Evolutionary conservation across 2,888 invertebrate species (phyloP).

Genomic region (Caenorhabditis sp.): DNA sequence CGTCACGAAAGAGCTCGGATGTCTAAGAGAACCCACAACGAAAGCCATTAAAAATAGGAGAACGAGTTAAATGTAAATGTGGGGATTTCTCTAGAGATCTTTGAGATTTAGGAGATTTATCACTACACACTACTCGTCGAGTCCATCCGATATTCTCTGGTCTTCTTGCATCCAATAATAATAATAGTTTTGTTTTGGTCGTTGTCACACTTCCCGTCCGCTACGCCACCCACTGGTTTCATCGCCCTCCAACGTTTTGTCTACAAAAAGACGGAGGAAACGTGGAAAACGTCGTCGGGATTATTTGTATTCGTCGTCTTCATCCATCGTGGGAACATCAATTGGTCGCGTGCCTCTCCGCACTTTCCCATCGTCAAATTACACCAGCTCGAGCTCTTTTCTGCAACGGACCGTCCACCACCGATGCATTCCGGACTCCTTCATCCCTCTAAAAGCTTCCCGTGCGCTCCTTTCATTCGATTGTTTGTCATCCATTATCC

Average conservation of each 20-base stretch:
- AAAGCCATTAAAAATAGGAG: no score
- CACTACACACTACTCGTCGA: background rate
- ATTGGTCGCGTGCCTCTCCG: constrained; percentile 36
- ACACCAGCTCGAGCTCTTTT: constrained; percentile 11
- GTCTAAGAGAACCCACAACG: no score
- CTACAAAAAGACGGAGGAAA: background rate
- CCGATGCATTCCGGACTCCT: background rate
- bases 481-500: constrained; percentile 20
- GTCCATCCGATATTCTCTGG: background rate
- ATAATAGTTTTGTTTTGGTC: constrained; percentile 39
- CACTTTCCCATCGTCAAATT: constrained; percentile 43
- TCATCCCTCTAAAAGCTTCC: constrained; percentile 37
- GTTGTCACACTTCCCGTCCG: constrained; percentile 5
- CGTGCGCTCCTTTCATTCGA: constrained; percentile 13
- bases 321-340: constrained; percentile 52
- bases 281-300: background rate
- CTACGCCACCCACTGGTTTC: background rate
- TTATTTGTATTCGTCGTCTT: constrained; percentile 45
- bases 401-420: background rate
- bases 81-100: background rate
- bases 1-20: no score
- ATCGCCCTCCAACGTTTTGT: background rate
- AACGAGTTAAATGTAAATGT: no score
- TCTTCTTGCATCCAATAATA: constrained; percentile 6
- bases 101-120: constrained; percentile 22